phyloP scores from a whole-genome alignment of 2,797 vertebrate species.

The Diglossa cyanea region DNA sequence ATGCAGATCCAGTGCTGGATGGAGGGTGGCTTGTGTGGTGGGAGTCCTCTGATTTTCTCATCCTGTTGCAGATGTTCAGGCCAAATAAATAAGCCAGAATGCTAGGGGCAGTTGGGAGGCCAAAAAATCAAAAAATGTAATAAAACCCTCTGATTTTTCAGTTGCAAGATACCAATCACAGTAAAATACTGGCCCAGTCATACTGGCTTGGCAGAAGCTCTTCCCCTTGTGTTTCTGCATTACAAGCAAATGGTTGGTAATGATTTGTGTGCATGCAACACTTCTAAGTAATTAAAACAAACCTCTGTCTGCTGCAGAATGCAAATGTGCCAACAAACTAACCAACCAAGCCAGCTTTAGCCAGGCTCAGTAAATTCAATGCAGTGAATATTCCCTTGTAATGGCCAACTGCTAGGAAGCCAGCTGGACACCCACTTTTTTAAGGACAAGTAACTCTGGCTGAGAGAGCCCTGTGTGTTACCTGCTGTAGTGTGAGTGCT shows the following conservation, averaged over 20 bases:
- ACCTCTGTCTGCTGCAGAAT: slow-evolving; percentile 48
- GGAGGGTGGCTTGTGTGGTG: background rate
- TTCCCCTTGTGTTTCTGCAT: background rate
- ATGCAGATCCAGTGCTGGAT: background rate
- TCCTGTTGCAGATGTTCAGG: background rate
- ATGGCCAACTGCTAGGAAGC: background rate
- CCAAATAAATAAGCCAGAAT: background rate
- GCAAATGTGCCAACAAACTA: slow-evolving; percentile 39
- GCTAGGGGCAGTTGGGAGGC: background rate
- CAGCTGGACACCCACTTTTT: background rate
- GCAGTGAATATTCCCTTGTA: background rate
- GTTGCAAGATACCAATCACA: background rate
- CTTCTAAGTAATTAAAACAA: slow-evolving; percentile 64
- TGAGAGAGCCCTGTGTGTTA: background rate
- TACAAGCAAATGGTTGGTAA: slow-evolving; percentile 48
- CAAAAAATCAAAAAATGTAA: background rate
- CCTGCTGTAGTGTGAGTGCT: background rate
- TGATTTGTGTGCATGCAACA: slow-evolving; percentile 57
- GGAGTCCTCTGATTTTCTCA: background rate
- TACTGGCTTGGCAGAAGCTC: background rate
- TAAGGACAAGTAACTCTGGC: background rate
- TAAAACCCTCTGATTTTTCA: background rate
- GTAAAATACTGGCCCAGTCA: background rate
- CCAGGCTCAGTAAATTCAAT: slow-evolving; percentile 1
- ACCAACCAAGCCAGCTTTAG: slow-evolving; percentile 13